These are phyloP conservation scores for Clupea harengus DNA, from an alignment of 2,113 vertebrate species.

Conservation along the genomic window DNA sequence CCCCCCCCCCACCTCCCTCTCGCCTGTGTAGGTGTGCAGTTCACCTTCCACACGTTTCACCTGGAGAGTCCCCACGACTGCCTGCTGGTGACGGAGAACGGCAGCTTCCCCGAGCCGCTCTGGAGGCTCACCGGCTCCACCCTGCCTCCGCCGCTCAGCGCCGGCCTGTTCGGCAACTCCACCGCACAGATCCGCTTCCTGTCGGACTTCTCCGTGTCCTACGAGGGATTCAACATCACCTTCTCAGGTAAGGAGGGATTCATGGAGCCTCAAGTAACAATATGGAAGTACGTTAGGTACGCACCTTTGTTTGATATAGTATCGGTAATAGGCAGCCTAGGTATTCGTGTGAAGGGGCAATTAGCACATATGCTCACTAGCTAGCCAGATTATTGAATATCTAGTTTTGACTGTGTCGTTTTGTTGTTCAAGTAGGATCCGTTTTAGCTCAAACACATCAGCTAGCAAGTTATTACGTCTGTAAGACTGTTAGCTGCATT, in stretches of 20 bases:
- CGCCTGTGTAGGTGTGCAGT: constrained; percentile 83
- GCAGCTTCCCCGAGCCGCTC: constrained; percentile 89
- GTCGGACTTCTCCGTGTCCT: constrained; percentile 97
- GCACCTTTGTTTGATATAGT: not conserved
- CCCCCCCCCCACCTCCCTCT: no score
- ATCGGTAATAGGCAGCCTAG: no score
- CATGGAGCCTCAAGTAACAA: not conserved
- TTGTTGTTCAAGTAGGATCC: no score
- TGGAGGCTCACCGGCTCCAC: constrained; percentile 89
- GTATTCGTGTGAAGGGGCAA: no score
- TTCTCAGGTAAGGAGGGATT: constrained; percentile 77
- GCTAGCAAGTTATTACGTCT: no score
- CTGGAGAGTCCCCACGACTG: constrained; percentile 94
- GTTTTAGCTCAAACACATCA: no score
- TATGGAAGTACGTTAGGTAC: not conserved
- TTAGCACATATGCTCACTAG: no score
- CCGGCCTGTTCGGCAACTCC: constrained; percentile 94
- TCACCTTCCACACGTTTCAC: constrained; percentile 96
- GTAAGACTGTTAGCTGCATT: no score
- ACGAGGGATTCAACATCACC: constrained; percentile 98
- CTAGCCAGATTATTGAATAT: no score
- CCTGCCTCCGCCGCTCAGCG: constrained; percentile 86
- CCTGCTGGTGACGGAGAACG: constrained; percentile 90
- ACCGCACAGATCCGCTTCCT: constrained; percentile 95
- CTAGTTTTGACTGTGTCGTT: no score